Base-by-base conservation (phyloP, 2,797 vertebrate species). In the Enteromius trimaculatus region DNA sequence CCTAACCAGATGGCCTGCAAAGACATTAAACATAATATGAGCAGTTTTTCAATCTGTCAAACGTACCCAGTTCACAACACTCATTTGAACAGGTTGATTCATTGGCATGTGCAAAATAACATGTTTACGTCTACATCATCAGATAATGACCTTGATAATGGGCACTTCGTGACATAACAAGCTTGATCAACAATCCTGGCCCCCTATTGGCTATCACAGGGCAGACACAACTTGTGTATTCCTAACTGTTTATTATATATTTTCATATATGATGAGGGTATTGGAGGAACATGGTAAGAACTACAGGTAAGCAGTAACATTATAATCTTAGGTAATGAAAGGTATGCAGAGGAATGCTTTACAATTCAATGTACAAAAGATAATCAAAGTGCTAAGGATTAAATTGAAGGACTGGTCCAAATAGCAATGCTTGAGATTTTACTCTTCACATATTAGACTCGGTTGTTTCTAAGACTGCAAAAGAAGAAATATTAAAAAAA, bases 151-250 rank as follows among this genome's bases (percentile, higher is more conserved):
- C 88, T 91, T 88, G 64, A 88, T 89, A 83, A 89, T 88, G 92
- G 92, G 91, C 93, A 95, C 93, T 94, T 87, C 93, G 93, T 95
- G 92, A 94, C 90, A 83, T 87, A 89, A 90, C 85, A 89, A 86
- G 85, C 90, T 88, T 90, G 86, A 86, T 87, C 82, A 88, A 83
- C 80, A 82, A 83, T 83, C 26, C 51, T 37, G 34, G 71, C 60
- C 13, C 77, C 7, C 62, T 69, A 58, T 31, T 68, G 60, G 26
- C 65, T 60, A 62, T 77, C 37, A 77, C 81, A 82, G 42, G 23
- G 62, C 62, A 69, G 37, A 55, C 17, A 62, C 51, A 26, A 47
- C 51, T 70, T 69, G 53, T 60, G 47, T 69, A 44, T 70, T 69
- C 26, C 64, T 49, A 83, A 69, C 3, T 66, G 51, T 21, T 60